Conservation (phyloP, 2,113 vertebrate species). For the Axis porcinus region DNA sequence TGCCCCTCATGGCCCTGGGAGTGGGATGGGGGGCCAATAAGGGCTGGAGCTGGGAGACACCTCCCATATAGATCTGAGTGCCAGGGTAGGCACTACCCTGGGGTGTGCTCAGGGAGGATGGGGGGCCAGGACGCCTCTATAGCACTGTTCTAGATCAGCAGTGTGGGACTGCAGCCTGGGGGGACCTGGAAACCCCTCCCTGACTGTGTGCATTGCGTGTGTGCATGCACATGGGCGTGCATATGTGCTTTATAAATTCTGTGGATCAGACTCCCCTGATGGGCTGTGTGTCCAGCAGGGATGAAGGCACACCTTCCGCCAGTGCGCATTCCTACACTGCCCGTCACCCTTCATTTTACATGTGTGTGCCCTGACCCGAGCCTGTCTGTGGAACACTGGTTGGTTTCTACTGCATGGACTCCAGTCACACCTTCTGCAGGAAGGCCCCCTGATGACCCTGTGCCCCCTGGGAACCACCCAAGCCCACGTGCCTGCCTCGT, state of each 20-base stretch:
- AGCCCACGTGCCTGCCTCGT: not conserved
- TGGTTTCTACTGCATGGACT: not conserved
- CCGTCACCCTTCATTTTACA: not conserved
- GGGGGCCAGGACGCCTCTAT: not conserved
- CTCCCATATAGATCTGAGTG: not conserved
- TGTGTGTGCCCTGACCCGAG: not conserved
- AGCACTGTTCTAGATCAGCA: not conserved
- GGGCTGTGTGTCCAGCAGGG: not conserved
- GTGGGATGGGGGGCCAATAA: not conserved
- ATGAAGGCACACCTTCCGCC: not conserved
- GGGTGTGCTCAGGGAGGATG: not conserved
- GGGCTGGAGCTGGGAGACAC: not conserved
- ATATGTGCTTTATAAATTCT: not conserved
- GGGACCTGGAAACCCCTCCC: not conserved
- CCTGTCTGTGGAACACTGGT: not conserved
- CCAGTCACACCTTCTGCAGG: not conserved
- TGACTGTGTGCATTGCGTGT: not conserved
- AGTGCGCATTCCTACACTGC: not conserved
- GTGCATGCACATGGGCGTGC: not conserved
- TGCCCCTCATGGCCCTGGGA: not conserved
- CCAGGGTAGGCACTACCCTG: not conserved
- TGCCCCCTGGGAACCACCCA: not conserved
- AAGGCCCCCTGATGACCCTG: too few species aligned
- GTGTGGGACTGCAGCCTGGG: not conserved
- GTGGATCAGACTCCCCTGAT: not conserved